Percentiles rank a stretch among this genome's conserved stretches.
Evolutionary conservation across 1,140 invertebrate species (phyloP).

Genomic region (Holotrichia oblita): DNA sequence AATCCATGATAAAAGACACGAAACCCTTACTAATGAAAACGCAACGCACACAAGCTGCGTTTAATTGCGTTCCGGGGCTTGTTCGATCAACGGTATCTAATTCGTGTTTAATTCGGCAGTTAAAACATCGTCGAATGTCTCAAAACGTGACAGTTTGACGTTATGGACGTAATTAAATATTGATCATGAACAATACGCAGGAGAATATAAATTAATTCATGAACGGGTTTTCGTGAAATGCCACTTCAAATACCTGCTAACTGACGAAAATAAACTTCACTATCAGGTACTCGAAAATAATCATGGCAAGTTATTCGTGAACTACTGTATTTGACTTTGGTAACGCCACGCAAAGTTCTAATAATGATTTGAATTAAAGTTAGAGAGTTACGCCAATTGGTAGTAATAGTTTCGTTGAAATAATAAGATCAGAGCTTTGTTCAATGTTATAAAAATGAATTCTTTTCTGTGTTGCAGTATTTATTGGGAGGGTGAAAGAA

Average conservation of each 20-base stretch:
- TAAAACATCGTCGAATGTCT: slow-evolving; percentile 7
- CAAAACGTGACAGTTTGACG: slow-evolving; percentile 12
- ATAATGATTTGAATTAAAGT: too few relatives aligned
- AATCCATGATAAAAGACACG: not conserved
- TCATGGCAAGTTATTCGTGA: not conserved
- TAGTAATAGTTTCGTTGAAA: too few relatives aligned
- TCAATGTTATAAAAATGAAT: too few relatives aligned
- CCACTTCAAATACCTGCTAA: not conserved
- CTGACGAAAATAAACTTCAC: not conserved
- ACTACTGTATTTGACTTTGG: too few relatives aligned
- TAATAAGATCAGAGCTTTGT: too few relatives aligned
- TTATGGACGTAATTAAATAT: slow-evolving; percentile 17
- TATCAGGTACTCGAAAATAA: not conserved
- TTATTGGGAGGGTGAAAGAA: too few relatives aligned
- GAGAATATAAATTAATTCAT: not conserved
- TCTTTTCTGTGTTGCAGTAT: too few relatives aligned
- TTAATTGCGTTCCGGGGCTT: not conserved
- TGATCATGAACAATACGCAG: not conserved
- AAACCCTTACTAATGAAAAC: not conserved
- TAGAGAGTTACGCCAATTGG: too few relatives aligned
- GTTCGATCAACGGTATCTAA: slow-evolving; percentile 12
- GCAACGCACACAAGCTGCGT: slow-evolving; percentile 9
- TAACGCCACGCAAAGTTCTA: too few relatives aligned
- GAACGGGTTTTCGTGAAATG: not conserved
- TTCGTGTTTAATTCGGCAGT: slow-evolving; percentile 7